Evolutionary conservation across 2,113 vertebrate species (phyloP).

Genomic region (Oreochromis spilurus): DNA sequence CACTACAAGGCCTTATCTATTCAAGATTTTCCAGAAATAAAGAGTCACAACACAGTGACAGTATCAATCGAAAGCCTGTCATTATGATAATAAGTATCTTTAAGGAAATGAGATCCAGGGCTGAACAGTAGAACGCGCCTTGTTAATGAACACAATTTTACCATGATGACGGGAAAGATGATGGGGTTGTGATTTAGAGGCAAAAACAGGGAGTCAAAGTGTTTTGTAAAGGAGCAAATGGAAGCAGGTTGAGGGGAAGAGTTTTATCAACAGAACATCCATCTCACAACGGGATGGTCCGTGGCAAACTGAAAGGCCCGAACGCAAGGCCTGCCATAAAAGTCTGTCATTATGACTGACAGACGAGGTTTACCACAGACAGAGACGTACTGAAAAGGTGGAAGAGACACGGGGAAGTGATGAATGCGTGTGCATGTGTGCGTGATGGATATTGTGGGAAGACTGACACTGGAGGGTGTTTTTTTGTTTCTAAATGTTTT

Average conservation of each 20-base stretch:
- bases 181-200: slow-evolving; percentile 30
- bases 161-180: not conserved
- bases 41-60: not conserved
- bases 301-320: not conserved
- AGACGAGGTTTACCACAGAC: not conserved
- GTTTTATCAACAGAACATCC: slow-evolving; percentile 38
- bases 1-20: not conserved
- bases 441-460: not conserved
- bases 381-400: not conserved
- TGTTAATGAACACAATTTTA: slow-evolving; percentile 18
- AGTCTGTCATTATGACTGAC: slow-evolving; percentile 44
- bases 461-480: not conserved
- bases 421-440: not conserved
- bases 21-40: not conserved
- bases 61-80: not conserved
- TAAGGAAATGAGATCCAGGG: slow-evolving; percentile 1
- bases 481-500: not conserved
- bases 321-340: slow-evolving; percentile 30
- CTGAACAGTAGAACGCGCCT: slow-evolving; percentile 7
- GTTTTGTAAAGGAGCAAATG: slow-evolving; percentile 35
- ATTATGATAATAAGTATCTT: not conserved
- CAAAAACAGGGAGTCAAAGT: not conserved
- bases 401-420: not conserved
- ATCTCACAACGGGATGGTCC: slow-evolving; percentile 6
- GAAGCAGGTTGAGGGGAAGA: slow-evolving; percentile 21